Evolutionary conservation across 2,888 invertebrate species (phyloP).

Genomic region (Drepana falcataria): DNA sequence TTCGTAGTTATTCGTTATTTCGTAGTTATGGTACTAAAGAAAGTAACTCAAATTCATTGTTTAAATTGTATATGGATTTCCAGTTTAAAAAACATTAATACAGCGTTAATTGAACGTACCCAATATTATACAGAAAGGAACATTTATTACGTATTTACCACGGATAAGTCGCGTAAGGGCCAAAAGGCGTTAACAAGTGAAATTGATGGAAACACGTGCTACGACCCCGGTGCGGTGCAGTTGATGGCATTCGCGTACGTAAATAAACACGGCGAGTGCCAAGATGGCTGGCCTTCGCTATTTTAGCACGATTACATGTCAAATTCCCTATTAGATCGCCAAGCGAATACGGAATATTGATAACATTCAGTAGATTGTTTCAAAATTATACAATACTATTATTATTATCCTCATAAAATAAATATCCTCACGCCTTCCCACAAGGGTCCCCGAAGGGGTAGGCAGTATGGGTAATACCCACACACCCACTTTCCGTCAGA

Average conservation of each 20-base stretch:
- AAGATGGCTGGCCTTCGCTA: conserved; percentile 75
- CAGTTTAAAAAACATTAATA: too few relatives aligned
- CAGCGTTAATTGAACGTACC: too few relatives aligned
- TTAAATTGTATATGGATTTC: too few relatives aligned
- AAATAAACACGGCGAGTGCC: conserved; percentile 73
- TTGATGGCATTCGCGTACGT: conserved; percentile 69
- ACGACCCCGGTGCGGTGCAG: conserved; percentile 56
- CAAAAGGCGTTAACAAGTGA: conserved; percentile 18
- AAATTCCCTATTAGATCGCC: conserved; percentile 48
- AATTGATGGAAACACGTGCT: conserved; percentile 63
- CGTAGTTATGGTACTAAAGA: too few relatives aligned
- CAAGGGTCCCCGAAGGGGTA: too few relatives aligned
- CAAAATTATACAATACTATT: conserved; percentile 2
- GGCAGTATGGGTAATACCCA: too few relatives aligned
- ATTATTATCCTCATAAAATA: too few relatives aligned
- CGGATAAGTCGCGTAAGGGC: neutral
- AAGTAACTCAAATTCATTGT: too few relatives aligned
- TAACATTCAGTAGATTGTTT: conserved; percentile 11
- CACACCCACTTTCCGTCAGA: too few relatives aligned
- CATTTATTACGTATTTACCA: neutral
- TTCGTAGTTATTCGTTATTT: too few relatives aligned
- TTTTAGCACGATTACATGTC: conserved; percentile 58
- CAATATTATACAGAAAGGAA: too few relatives aligned
- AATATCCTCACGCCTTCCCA: too few relatives aligned
- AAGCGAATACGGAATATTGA: conserved; percentile 32